Evolutionary conservation across 2,888 invertebrate genomes (phyloP), one percentile per base, ranked within the genome.

Genomic region (Slavum lentiscoides): DNA sequence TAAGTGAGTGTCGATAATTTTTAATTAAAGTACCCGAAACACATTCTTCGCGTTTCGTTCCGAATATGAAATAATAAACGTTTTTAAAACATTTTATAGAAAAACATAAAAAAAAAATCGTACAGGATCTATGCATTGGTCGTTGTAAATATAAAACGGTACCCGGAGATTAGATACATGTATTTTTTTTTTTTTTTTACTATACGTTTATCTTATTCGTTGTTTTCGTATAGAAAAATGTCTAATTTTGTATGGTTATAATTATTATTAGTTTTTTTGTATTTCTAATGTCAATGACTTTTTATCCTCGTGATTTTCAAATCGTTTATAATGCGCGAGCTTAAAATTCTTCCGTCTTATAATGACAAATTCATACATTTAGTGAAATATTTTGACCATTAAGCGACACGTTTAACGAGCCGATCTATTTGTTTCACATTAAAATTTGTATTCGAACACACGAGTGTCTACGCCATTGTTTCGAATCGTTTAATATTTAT

Each of bases 351-450:
- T 37, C 43, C 17, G 74, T 74, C 49, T 17, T 64, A 53, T 58
- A 70, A 59, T 64, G 74, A 53, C 53, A 9, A 53, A 53, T 64
- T 49, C 21, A 17, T 49, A 30, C 0, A 21, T 23, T 17, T 23
- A 11, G 17, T 15, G 17, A 30, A n/a, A 30, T 30, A 30, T 30
- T 4, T 30, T 4, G 37, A 58, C 58, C 19, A 39, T 70, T 21
- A 9, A 74, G 15, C n/a, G 62, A 64, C 74, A 7, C n/a, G 53
- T 74, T 53, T 53, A 64, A 74, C 43, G 62, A 74, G 53, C 11
- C 49, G 30, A 23, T 30, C 30, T 30, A 30, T 73, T 73, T 62
- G 30, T 53, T 74, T 49, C 49, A 53, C 53, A 62, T 30, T 9
- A 43, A 9, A 9, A 19, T n/a, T 30, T n/a, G 15, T 23, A 30